Percentiles rank a stretch among this genome's conserved stretches.
Evolutionary conservation across 2,113 vertebrate species (phyloP).

Genomic region (Phalacrocorax carbo): DNA sequence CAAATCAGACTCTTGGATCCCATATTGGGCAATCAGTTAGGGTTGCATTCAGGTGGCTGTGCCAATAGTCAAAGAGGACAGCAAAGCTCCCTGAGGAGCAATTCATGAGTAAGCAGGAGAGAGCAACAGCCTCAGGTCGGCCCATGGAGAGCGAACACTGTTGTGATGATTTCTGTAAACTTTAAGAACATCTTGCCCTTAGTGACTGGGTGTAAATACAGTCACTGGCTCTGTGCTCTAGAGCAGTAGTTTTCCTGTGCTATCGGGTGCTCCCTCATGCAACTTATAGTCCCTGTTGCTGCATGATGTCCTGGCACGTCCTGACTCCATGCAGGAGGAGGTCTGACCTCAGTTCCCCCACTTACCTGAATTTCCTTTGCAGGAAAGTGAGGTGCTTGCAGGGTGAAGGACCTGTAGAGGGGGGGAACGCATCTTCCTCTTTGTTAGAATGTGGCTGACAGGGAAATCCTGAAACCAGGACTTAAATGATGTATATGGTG

Average conservation of each 20-base stretch:
- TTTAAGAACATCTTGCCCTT: not conserved
- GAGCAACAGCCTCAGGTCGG: not conserved
- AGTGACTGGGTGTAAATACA: not conserved
- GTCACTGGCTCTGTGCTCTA: not conserved
- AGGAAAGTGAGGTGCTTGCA: not conserved
- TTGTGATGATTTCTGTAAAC: not conserved
- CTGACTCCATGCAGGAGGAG: accelerated
- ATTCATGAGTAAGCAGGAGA: not conserved
- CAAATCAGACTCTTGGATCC: not conserved
- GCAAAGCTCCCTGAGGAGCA: not conserved
- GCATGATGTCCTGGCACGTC: accelerated
- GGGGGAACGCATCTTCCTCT: not conserved
- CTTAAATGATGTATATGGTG: not conserved
- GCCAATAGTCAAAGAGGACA: not conserved
- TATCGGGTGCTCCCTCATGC: not conserved
- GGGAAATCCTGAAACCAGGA: not conserved
- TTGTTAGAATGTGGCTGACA: not conserved
- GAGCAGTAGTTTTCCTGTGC: not conserved
- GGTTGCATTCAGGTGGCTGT: not conserved
- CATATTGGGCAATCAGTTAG: not conserved
- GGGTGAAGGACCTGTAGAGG: not conserved
- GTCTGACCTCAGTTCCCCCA: not conserved
- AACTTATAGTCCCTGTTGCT: not conserved
- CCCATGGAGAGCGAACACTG: not conserved
- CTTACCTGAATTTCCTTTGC: not conserved